These are phyloP conservation scores for Axea sp. DNA, from an alignment of 2,888 invertebrate genomes.

Conservation along the genomic window DNA sequence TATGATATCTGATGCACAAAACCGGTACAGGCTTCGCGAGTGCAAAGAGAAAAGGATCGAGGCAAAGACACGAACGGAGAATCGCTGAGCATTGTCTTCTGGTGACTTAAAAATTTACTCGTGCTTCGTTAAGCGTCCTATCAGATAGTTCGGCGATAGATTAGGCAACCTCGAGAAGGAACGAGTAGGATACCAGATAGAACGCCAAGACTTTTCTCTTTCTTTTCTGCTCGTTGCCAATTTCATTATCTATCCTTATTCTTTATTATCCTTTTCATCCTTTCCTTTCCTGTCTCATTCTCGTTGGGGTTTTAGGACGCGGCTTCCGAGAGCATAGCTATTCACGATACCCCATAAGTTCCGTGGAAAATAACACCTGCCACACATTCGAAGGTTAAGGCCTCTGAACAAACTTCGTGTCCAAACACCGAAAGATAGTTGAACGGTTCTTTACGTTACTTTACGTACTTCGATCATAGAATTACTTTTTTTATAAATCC, in stretches of 20 bases:
- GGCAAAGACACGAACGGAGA: conserved; percentile 71
- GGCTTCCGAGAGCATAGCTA: conserved; percentile 41
- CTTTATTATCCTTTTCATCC: conserved; percentile 29
- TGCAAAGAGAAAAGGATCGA: conserved; percentile 65
- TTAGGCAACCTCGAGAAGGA: conserved; percentile 34
- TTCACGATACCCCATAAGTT: conserved; percentile 53
- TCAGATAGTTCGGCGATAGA: conserved; percentile 67
- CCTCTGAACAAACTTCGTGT: conserved; percentile 51
- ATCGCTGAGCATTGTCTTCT: conserved; percentile 74
- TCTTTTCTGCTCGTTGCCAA: conserved; percentile 14
- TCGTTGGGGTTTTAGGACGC: conserved; percentile 34
- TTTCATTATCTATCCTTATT: too few species aligned
- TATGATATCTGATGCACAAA: conserved; percentile 78
- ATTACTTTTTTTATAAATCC: conserved; percentile 10
- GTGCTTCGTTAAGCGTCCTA: conserved; percentile 78
- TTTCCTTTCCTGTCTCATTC: conserved; percentile 19
- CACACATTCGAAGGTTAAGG: conserved; percentile 57
- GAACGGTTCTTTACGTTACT: conserved; percentile 3
- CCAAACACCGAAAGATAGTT: conserved; percentile 16
- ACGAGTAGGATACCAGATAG: conserved; percentile 22
- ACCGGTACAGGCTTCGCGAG: conserved; percentile 75
- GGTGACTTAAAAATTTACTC: conserved; percentile 78
- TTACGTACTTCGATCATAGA: conserved; percentile 1
- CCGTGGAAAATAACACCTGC: conserved; percentile 66
- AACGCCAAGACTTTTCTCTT: conserved; percentile 17